phyloP scores from a whole-genome alignment of 1,140 invertebrate species.

The Atopsyche davidsoni region DNA sequence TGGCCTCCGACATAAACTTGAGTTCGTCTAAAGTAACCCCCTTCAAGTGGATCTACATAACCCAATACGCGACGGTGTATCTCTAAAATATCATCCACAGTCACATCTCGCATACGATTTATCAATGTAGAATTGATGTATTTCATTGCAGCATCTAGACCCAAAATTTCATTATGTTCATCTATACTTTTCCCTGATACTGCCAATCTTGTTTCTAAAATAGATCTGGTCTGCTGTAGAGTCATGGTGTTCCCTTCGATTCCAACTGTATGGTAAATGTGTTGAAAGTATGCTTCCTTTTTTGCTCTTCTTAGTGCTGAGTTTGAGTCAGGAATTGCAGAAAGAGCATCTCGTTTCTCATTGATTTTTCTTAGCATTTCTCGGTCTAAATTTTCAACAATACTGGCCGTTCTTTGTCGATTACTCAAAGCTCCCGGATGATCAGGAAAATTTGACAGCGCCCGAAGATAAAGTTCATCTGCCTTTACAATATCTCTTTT shows the following conservation, averaged over 20 bases:
- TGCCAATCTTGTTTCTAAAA: conserved; percentile 89
- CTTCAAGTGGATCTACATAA: conserved; percentile 84
- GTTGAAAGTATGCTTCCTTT: conserved; percentile 90
- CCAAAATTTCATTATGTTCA: conserved; percentile 95
- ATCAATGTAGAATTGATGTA: conserved; percentile 91
- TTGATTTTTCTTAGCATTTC: conserved; percentile 76
- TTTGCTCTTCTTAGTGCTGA: conserved; percentile 78
- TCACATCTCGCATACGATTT: conserved; percentile 65
- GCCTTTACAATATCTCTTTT: conserved; percentile 83
- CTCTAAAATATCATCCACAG: conserved; percentile 81
- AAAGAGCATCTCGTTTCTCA: conserved; percentile 74
- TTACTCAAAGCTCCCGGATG: conserved; percentile 77
- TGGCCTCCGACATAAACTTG: conserved; percentile 92
- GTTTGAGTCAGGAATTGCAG: conserved; percentile 73
- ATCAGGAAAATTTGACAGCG: conserved; percentile 74
- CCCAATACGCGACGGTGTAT: conserved; percentile 91
- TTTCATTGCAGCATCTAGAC: conserved; percentile 90
- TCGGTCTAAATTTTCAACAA: conserved; percentile 88
- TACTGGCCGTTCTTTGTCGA: conserved; percentile 72
- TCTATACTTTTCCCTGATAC: conserved; percentile 90
- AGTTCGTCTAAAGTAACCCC: conserved; percentile 73
- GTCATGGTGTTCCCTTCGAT: conserved; percentile 98
- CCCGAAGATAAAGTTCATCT: conserved; percentile 80
- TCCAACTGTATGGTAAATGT: conserved; percentile 95
- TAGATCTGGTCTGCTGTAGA: conserved; percentile 83